These are phyloP conservation scores for Amphiura filiformis DNA, from an alignment of 35 echinoderm and acorn worm species.

Conservation along the genomic window DNA sequence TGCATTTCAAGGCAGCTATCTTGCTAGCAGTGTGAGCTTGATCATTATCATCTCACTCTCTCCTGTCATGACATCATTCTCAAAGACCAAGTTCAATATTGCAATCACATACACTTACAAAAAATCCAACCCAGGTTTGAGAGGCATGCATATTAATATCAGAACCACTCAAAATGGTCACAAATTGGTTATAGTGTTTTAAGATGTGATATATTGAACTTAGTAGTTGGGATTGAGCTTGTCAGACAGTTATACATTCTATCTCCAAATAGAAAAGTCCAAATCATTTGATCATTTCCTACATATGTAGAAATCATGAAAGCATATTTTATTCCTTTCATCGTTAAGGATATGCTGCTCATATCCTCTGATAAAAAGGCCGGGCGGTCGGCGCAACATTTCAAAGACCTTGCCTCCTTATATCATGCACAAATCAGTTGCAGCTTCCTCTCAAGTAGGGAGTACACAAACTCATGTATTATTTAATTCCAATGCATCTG, in stretches of 20 bases:
- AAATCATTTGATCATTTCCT: constrained; percentile 3
- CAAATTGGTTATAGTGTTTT: neutral
- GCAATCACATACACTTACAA: neutral
- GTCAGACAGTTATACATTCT: neutral
- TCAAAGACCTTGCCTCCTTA: too few relatives aligned
- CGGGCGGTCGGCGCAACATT: too few relatives aligned
- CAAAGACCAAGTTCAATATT: neutral
- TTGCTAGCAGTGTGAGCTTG: neutral
- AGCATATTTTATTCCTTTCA: neutral
- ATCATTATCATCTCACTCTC: neutral
- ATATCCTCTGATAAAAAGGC: too few relatives aligned
- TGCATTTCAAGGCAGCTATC: neutral
- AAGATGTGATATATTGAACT: neutral
- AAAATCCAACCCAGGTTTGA: too few relatives aligned
- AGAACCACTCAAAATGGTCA: too few relatives aligned
- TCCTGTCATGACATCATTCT: neutral
- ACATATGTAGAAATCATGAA: neutral
- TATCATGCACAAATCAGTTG: too few relatives aligned
- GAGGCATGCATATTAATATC: too few relatives aligned
- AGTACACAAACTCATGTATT: too few relatives aligned
- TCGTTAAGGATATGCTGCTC: neutral
- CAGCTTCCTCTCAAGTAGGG: too few relatives aligned
- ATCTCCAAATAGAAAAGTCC: neutral
- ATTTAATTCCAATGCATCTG: too few relatives aligned
- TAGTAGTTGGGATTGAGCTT: neutral